Conservation (phyloP, 2,888 invertebrate genomes). For the Drosophila borborema region DNA sequence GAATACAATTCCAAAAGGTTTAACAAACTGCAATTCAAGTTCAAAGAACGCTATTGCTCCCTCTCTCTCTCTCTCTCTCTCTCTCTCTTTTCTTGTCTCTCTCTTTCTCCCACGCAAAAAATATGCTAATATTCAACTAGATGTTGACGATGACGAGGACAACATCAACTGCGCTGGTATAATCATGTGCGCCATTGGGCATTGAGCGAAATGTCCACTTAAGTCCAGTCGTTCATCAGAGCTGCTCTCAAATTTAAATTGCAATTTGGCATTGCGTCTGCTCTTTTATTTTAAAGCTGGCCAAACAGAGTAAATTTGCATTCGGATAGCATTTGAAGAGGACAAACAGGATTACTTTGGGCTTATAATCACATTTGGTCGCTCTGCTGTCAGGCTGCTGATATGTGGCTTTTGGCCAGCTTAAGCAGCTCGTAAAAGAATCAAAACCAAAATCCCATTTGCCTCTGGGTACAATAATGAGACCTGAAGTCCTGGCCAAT, state of each 20-base stretch:
- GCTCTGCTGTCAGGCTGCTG: slow-evolving; percentile 29
- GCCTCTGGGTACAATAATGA: slow-evolving; percentile 17
- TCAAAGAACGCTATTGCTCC: slow-evolving; percentile 32
- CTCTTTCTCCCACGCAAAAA: neutral
- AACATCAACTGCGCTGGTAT: slow-evolving; percentile 13
- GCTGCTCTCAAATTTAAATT: slow-evolving; percentile 17
- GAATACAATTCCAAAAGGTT: slow-evolving; percentile 20
- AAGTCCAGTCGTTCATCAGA: slow-evolving; percentile 15
- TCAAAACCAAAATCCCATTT: slow-evolving; percentile 13
- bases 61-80: neutral
- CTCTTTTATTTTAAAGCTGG: slow-evolving; percentile 1
- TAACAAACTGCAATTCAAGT: slow-evolving; percentile 37
- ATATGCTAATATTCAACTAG: slow-evolving; percentile 36
- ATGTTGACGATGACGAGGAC: slow-evolving; percentile 10
- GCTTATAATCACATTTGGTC: slow-evolving; percentile 7
- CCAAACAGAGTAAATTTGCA: slow-evolving; percentile 19
- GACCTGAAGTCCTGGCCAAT: slow-evolving; percentile 1
- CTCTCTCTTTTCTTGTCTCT: neutral
- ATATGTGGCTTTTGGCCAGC: slow-evolving; percentile 57
- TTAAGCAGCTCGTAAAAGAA: slow-evolving; percentile 38
- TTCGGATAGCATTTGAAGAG: slow-evolving; percentile 11
- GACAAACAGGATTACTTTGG: slow-evolving; percentile 5
- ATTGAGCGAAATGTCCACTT: slow-evolving; percentile 21
- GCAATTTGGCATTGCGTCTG: neutral
- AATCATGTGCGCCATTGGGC: slow-evolving; percentile 31